Evolutionary conservation across 2,888 invertebrate species (phyloP).

Genomic region (Rugalucina vietnamica): DNA sequence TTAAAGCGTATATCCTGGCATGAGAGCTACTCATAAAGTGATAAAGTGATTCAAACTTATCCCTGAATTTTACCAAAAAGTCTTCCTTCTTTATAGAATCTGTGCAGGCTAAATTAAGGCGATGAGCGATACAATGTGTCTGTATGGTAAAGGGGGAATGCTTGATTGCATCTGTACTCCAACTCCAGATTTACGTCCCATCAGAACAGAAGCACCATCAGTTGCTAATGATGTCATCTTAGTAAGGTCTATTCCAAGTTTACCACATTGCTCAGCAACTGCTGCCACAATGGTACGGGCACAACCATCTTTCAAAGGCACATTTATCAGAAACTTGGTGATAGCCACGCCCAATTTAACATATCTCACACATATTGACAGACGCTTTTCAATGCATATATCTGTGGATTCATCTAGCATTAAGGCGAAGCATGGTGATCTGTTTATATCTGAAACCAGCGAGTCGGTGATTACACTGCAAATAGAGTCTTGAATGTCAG

Average conservation of each 20-base stretch:
- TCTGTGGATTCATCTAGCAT: slow-evolving; percentile 59
- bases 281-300: slow-evolving; percentile 24
- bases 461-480: background rate
- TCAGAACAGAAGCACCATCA: slow-evolving; percentile 55
- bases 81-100: slow-evolving; percentile 56
- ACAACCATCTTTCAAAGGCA: background rate
- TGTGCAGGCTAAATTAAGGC: slow-evolving; percentile 50
- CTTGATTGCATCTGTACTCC: slow-evolving; percentile 43
- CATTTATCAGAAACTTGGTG: background rate
- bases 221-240: slow-evolving; percentile 48
- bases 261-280: background rate
- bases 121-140: slow-evolving; percentile 52
- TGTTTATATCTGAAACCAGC: background rate
- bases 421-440: slow-evolving; percentile 19
- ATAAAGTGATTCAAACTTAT: slow-evolving; percentile 53
- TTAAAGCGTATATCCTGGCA: slow-evolving; percentile 33
- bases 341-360: slow-evolving; percentile 13
- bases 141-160: slow-evolving; percentile 45
- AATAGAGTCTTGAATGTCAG: background rate
- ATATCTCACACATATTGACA: slow-evolving; percentile 46
- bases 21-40: slow-evolving; percentile 47
- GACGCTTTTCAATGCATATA: slow-evolving; percentile 35
- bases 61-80: slow-evolving; percentile 47
- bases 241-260: slow-evolving; percentile 18
- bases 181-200: slow-evolving; percentile 43